phyloP scores from a whole-genome alignment of 2,797 vertebrate species.

The Hippoglossus hippoglossus region DNA sequence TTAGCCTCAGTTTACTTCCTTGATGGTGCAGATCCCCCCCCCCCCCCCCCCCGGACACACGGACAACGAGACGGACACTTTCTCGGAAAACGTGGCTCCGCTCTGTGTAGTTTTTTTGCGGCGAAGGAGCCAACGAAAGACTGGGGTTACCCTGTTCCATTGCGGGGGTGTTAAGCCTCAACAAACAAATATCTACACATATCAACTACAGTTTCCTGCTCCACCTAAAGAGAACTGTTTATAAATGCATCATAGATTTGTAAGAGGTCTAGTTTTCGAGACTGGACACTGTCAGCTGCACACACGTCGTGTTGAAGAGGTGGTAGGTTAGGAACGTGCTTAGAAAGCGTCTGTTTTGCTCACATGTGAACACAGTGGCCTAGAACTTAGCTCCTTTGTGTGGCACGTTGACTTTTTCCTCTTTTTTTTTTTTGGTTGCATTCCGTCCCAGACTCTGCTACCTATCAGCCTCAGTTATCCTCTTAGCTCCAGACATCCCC shows the following conservation, averaged over 20 bases:
- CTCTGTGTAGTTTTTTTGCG: conserved; percentile 41
- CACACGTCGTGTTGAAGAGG: conserved; percentile 63
- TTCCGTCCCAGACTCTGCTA: conserved; percentile 63
- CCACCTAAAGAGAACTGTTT: conserved; percentile 71
- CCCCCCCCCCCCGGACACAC: background rate
- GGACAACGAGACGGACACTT: conserved; percentile 36
- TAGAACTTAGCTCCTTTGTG: conserved; percentile 80
- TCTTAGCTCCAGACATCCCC: conserved; percentile 61
- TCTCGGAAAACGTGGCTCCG: conserved; percentile 33
- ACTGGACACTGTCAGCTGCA: conserved; percentile 71
- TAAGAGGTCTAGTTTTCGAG: conserved; percentile 74
- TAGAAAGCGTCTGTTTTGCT: conserved; percentile 70
- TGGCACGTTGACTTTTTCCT: conserved; percentile 50
- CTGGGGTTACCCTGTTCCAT: conserved; percentile 31
- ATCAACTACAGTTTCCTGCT: conserved; percentile 75
- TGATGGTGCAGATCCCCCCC: conserved; percentile 32
- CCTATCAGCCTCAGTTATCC: conserved; percentile 66
- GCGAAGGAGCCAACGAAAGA: conserved; percentile 38
- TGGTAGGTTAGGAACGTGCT: conserved; percentile 74
- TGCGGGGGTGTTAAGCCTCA: conserved; percentile 58
- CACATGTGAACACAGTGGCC: conserved; percentile 76
- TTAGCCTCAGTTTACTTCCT: conserved; percentile 58
- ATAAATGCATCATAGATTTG: conserved; percentile 78
- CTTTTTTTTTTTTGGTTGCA: conserved; percentile 19
- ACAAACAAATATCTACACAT: conserved; percentile 83